Evolutionary conservation across 1,140 invertebrate species (phyloP).

Genomic region (Drosophila triauraria): DNA sequence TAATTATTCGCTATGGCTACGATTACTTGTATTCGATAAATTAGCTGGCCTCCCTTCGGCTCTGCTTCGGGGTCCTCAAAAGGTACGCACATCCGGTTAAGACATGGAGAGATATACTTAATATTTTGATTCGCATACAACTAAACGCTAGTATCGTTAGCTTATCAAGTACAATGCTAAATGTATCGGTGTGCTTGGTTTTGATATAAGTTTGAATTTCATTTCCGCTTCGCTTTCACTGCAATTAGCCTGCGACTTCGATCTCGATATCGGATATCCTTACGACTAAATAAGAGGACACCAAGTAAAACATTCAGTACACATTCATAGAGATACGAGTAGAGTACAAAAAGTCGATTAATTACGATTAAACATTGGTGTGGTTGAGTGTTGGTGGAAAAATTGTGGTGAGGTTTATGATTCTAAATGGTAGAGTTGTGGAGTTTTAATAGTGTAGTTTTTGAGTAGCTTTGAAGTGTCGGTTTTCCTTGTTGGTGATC

Average conservation of each 20-base stretch:
- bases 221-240: constrained; percentile 38
- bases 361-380: constrained; percentile 22
- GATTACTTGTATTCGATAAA: constrained; percentile 36
- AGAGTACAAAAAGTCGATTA: constrained; percentile 46
- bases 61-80: constrained; percentile 43
- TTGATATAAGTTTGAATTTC: constrained; percentile 68
- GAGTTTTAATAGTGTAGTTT: background rate
- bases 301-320: constrained; percentile 79
- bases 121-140: constrained; percentile 55
- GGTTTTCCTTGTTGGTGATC: background rate
- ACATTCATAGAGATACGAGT: constrained; percentile 56
- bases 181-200: constrained; percentile 81
- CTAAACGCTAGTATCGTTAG: constrained; percentile 54
- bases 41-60: too few species aligned
- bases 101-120: constrained; percentile 52
- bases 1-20: constrained; percentile 26
- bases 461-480: background rate
- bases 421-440: background rate
- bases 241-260: background rate
- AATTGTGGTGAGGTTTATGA: constrained; percentile 22
- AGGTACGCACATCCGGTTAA: constrained; percentile 74
- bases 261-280: constrained; percentile 24
- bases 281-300: constrained; percentile 62
- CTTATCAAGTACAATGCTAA: constrained; percentile 72
- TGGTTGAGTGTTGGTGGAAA: constrained; percentile 16